These are phyloP conservation scores for Corynorhinus townsendii DNA, from an alignment of 2,113 vertebrate species.

Conservation along the genomic window DNA sequence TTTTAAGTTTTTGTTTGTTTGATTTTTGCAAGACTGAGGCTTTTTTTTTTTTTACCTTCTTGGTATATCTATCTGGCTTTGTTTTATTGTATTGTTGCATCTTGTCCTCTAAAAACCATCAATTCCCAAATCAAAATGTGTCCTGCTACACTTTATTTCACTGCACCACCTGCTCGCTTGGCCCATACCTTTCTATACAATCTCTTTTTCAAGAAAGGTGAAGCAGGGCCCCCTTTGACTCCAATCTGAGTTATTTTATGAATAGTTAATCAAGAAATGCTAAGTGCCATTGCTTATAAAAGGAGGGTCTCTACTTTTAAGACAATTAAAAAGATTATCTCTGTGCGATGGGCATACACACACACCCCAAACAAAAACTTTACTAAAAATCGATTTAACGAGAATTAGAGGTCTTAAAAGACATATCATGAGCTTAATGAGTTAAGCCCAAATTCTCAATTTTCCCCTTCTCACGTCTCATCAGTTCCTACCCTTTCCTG, in stretches of 20 bases:
- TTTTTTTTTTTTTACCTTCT: neutral
- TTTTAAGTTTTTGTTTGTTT: neutral
- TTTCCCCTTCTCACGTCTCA: neutral
- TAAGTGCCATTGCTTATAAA: neutral
- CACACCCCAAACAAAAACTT: neutral
- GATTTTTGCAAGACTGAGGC: neutral
- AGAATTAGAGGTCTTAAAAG: neutral
- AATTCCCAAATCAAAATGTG: neutral
- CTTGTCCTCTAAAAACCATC: neutral
- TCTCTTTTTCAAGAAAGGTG: neutral
- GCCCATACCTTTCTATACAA: neutral
- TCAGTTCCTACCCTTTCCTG: conserved; percentile 25
- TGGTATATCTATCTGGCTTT: neutral
- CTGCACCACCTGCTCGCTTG: neutral
- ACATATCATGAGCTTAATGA: neutral
- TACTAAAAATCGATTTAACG: neutral
- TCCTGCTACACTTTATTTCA: neutral
- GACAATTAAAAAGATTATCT: neutral
- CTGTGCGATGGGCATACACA: neutral
- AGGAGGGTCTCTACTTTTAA: neutral
- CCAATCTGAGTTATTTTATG: neutral
- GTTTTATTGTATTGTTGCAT: neutral
- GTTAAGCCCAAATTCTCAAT: neutral
- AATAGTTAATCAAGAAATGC: neutral
- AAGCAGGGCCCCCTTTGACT: neutral